These are phyloP conservation scores for Dolichotis patagonum DNA, from an alignment of 2,113 vertebrate genomes.

Conservation along the genomic window DNA sequence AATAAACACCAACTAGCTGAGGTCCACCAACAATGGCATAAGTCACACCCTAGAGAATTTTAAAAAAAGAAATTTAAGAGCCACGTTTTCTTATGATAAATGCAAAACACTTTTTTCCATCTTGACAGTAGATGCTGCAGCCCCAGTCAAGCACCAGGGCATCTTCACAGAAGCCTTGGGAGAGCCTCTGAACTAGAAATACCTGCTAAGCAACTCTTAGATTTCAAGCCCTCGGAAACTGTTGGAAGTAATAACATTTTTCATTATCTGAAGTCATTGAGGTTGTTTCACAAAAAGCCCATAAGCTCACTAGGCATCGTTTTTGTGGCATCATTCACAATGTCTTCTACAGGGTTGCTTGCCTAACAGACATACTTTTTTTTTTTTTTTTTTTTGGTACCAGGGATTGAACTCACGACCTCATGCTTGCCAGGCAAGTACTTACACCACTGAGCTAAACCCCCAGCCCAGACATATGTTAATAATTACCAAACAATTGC, in stretches of 20 bases:
- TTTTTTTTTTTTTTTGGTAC: too few relatives aligned
- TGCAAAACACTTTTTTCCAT: neutral
- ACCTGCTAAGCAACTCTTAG: neutral
- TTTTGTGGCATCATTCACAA: neutral
- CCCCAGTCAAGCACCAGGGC: neutral
- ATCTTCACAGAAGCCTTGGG: neutral
- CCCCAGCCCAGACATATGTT: neutral
- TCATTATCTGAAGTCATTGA: neutral
- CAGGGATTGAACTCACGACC: too few relatives aligned
- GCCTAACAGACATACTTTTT: neutral
- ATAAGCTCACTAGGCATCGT: neutral
- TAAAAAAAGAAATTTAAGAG: neutral
- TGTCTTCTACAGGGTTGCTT: neutral
- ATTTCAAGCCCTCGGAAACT: neutral
- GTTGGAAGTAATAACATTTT: neutral
- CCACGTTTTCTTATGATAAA: neutral
- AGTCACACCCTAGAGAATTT: neutral
- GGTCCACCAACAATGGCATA: neutral
- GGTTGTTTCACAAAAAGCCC: neutral
- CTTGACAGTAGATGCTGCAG: neutral
- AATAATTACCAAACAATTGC: neutral
- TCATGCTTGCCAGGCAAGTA: too few relatives aligned
- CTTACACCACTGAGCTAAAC: too few relatives aligned
- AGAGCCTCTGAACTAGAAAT: neutral
- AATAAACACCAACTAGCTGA: neutral